Conservation (phyloP, 2,113 vertebrate genomes). For the Hyperoodon ampullatus region DNA sequence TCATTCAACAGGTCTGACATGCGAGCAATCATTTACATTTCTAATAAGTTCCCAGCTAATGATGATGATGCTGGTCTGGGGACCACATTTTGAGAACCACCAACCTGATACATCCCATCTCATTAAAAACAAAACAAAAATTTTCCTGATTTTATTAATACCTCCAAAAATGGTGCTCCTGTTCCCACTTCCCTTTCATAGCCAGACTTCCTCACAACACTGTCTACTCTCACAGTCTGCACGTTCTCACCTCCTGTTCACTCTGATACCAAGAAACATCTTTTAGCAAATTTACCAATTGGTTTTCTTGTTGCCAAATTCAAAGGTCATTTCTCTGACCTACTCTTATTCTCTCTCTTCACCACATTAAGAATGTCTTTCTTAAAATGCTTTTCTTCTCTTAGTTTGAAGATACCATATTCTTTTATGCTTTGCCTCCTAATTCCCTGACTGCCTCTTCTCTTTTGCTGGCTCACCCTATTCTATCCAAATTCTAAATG, state of each 20-base stretch:
- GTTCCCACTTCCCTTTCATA: neutral
- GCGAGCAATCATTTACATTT: neutral
- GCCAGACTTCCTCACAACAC: neutral
- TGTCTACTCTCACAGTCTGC: neutral
- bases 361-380: neutral
- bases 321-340: neutral
- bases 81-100: neutral
- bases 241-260: neutral
- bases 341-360: neutral
- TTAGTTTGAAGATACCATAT: neutral
- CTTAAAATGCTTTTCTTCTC: conserved; percentile 2
- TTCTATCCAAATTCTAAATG: neutral
- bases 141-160: neutral
- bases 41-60: neutral
- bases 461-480: neutral
- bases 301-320: neutral
- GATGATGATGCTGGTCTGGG: neutral
- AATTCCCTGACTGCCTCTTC: neutral
- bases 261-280: neutral
- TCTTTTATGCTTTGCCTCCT: neutral
- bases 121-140: neutral
- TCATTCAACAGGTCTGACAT: neutral
- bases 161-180: neutral
- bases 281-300: neutral
- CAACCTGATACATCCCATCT: neutral